These are phyloP conservation scores for Kryptolebias ocellatus DNA, from an alignment of 2,797 vertebrate species.

Conservation along the genomic window DNA sequence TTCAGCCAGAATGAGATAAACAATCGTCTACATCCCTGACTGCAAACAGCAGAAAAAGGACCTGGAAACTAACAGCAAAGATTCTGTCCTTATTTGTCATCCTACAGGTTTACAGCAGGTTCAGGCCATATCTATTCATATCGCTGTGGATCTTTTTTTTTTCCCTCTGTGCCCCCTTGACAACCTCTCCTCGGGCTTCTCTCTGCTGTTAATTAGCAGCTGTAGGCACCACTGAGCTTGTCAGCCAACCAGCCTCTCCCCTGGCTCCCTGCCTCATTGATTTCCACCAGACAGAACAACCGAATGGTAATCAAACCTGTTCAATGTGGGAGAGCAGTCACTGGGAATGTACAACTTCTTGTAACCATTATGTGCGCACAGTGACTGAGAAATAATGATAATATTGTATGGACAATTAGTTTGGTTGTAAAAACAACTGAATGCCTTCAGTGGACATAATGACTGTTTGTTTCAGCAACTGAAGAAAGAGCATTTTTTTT, in stretches of 20 bases:
- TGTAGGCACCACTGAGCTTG: constrained; percentile 32
- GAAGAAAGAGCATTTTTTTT: neutral
- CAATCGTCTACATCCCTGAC: neutral
- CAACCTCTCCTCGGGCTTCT: constrained; percentile 41
- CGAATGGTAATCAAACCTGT: constrained; percentile 55
- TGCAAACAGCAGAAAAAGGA: constrained; percentile 5
- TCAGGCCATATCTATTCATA: constrained; percentile 34
- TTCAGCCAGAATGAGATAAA: constrained; percentile 9
- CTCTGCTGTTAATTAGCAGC: constrained; percentile 66
- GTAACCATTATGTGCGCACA: constrained; percentile 13
- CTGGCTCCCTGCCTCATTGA: constrained; percentile 63
- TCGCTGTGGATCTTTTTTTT: constrained; percentile 30
- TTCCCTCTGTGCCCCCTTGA: constrained; percentile 29
- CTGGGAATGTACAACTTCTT: constrained; percentile 24
- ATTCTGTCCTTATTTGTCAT: constrained; percentile 12
- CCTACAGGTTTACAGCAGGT: constrained; percentile 39
- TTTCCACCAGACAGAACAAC: constrained; percentile 54
- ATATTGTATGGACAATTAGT: constrained; percentile 1
- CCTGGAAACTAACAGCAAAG: constrained; percentile 38
- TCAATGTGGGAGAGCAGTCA: constrained; percentile 32
- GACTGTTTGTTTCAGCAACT: constrained; percentile 3
- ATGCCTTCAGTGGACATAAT: neutral
- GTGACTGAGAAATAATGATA: constrained; percentile 10
- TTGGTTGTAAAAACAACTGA: constrained; percentile 14
- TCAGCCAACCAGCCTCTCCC: constrained; percentile 48